Evolutionary conservation across 2,113 vertebrate species (phyloP), one percentile per base, ranked within the genome.

Genomic region (Peucedramus taeniatus): DNA sequence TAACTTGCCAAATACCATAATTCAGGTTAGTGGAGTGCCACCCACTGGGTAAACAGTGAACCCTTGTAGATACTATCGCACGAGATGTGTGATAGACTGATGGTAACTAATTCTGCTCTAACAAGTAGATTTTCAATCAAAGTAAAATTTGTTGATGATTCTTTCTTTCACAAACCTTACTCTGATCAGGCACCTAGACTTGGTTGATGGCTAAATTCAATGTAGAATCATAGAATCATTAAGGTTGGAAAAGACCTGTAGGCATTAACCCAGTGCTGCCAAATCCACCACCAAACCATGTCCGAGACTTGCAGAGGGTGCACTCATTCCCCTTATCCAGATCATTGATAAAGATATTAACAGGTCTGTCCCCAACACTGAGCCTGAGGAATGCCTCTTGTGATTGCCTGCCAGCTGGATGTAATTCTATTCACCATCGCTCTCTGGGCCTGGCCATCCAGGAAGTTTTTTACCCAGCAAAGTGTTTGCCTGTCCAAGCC

Each of bases 31-130:
- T 83, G 90, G 59, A 59, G 42, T 95, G 69, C 64, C 75, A 94
- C 75, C 60, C 90, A 70, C 76, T 80, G 75, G 22, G 66, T 97
- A 90, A 92, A 88, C 47, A 89, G 27, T 33, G 70, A 95, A 59
- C 40, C 59, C 59, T 60, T 37, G 20, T 78, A 63, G 27, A 57
- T 63, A n/a, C 33, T 69, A 5, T 42, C 47, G 47, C 63, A 30
- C 54, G 70, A 70, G 42, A 50, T 35, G 16, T 72, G 30, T 61
- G 40, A 87, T 14, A 33, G 16, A 72, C 20, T 39, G 15, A 42
- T 47, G 40, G 13, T 45, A 66, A 26, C 16, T 87, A 94, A 54
- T 83, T 83, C 18, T 74, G 15, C 33, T 72, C 15, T 64, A 42
- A 83, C 39, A 81, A 26, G n/a, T 23, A 82, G 59, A 50, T 93